These are phyloP conservation scores for Lucifuga dentata DNA, from an alignment of 2,113 vertebrate species.

Conservation along the genomic window DNA sequence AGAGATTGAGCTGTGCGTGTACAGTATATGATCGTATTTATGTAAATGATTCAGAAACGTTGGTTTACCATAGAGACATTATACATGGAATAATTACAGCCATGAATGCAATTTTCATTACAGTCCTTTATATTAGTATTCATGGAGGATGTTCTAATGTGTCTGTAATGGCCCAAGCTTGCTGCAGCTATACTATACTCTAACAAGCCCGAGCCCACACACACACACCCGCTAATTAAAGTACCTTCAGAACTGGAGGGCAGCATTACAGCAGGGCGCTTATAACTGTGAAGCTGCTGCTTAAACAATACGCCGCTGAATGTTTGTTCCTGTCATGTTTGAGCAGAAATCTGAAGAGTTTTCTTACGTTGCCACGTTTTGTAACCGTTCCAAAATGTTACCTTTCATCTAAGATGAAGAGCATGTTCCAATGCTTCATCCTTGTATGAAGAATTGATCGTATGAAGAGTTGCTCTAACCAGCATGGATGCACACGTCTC, in stretches of 20 bases:
- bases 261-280: conserved; percentile 6
- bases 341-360: conserved; percentile 10
- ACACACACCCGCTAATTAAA: conserved; percentile 34
- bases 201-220: conserved; percentile 39
- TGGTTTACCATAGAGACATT: neutral
- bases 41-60: neutral
- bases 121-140: conserved; percentile 50
- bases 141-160: conserved; percentile 35
- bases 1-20: neutral
- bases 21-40: conserved; percentile 3
- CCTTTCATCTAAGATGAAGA: conserved; percentile 29
- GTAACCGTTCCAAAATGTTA: neutral
- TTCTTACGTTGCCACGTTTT: neutral
- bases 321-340: neutral
- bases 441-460: conserved; percentile 43
- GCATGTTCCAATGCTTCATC: conserved; percentile 23
- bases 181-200: conserved; percentile 22
- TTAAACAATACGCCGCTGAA: conserved; percentile 2
- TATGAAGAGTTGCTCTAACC: conserved; percentile 4
- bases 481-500: conserved; percentile 29
- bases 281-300: conserved; percentile 20
- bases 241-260: conserved; percentile 40
- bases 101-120: conserved; percentile 44
- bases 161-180: conserved; percentile 43
- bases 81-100: conserved; percentile 43